These are phyloP conservation scores for Lipotes vexillifer DNA, from an alignment of 2,113 vertebrate species.

Conservation along the genomic window DNA sequence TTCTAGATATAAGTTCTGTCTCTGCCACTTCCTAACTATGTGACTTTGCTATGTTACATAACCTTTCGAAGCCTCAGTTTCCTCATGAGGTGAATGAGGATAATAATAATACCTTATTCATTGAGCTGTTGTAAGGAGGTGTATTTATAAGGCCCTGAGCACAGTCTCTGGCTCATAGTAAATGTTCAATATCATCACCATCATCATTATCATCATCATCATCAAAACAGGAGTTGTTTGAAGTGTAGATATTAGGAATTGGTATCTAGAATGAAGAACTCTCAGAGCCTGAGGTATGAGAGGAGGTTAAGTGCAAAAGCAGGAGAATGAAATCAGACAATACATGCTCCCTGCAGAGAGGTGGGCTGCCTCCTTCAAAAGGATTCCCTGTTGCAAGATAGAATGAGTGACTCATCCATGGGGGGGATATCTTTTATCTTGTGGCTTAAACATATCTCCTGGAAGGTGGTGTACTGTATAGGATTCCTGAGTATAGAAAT, in stretches of 20 bases:
- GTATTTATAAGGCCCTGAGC: background rate
- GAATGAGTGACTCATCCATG: background rate
- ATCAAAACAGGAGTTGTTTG: background rate
- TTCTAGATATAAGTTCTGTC: background rate
- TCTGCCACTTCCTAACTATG: background rate
- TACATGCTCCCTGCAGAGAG: background rate
- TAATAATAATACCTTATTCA: background rate
- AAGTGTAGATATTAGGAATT: background rate
- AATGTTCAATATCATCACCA: background rate
- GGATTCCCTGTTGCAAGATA: background rate
- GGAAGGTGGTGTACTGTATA: background rate
- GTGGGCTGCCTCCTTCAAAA: background rate
- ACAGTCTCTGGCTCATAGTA: background rate
- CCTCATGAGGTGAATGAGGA: background rate
- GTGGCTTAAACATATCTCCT: background rate
- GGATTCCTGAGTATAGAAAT: background rate
- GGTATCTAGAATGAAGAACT: background rate
- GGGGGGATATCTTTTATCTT: background rate
- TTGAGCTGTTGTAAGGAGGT: background rate
- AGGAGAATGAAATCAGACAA: background rate
- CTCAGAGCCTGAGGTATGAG: background rate
- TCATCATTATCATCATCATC: background rate
- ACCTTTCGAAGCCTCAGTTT: slow-evolving; percentile 2
- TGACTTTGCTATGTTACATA: background rate
- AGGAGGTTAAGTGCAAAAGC: background rate